These are phyloP conservation scores for Chalcosyrphus nemorum DNA, from an alignment of 2,888 invertebrate species.

Conservation along the genomic window DNA sequence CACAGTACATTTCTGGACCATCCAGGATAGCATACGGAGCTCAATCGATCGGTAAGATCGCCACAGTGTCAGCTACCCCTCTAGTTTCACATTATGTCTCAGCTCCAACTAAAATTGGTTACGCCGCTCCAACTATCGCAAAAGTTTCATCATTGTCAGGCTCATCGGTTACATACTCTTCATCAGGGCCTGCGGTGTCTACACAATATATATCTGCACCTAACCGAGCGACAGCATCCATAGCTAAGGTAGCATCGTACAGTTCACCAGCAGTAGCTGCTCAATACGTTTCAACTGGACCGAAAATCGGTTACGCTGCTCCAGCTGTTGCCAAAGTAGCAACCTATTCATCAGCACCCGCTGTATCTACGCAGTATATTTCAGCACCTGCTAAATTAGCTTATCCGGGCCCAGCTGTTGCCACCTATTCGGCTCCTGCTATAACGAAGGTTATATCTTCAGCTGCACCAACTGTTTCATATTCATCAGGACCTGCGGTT, in stretches of 20 bases:
- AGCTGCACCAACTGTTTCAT: conserved; percentile 56
- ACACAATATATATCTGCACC: conserved; percentile 77
- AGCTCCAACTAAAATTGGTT: conserved; percentile 80
- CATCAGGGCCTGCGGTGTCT: conserved; percentile 68
- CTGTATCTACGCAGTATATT: conserved; percentile 77
- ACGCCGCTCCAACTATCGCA: conserved; percentile 43
- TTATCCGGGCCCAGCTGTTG: conserved; percentile 42
- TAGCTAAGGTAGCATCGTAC: conserved; percentile 74
- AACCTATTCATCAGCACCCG: conserved; percentile 70
- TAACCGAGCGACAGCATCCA: conserved; percentile 57
- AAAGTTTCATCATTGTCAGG: conserved; percentile 69
- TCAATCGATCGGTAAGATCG: conserved; percentile 62
- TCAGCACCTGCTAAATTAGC: conserved; percentile 76
- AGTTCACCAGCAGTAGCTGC: conserved; percentile 74
- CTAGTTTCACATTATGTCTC: conserved; percentile 72
- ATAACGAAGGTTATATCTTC: conserved; percentile 61
- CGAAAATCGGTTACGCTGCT: conserved; percentile 70
- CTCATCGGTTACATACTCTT: conserved; percentile 53
- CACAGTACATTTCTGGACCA: conserved; percentile 77
- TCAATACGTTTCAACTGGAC: conserved; percentile 50
- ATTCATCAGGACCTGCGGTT: conserved; percentile 72
- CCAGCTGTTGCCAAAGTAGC: conserved; percentile 71
- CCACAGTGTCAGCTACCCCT: conserved; percentile 51
- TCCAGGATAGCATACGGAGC: conserved; percentile 48
- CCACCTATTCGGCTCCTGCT: conserved; percentile 64